Evolutionary conservation across 2,888 invertebrate species (phyloP).

Genomic region (Cepaea hortensis): DNA sequence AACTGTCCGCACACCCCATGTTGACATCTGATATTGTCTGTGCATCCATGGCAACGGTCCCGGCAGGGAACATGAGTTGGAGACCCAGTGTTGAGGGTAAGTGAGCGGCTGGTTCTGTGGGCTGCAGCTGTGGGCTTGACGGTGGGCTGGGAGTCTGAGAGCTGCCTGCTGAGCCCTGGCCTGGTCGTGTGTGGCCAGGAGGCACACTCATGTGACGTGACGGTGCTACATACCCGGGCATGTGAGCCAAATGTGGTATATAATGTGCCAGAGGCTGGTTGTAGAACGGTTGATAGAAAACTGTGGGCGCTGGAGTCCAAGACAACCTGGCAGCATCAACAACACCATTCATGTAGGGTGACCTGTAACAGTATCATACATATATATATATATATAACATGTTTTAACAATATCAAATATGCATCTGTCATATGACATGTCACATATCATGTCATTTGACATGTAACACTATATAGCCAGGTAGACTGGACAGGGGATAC

Average conservation of each 20-base stretch:
- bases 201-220: background rate
- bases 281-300: too few relatives aligned
- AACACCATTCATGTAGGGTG: conserved; percentile 30
- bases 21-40: conserved; percentile 24
- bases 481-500: too few relatives aligned
- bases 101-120: too few relatives aligned
- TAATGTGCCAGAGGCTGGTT: background rate
- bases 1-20: conserved; percentile 21
- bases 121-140: conserved; percentile 54
- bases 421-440: too few relatives aligned
- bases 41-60: conserved; percentile 2
- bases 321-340: background rate
- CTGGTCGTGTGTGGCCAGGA: conserved; percentile 16
- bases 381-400: too few relatives aligned
- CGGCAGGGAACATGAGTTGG: background rate
- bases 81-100: too few relatives aligned
- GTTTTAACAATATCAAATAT: too few relatives aligned
- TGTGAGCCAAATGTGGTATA: background rate
- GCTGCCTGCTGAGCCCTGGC: conserved; percentile 61
- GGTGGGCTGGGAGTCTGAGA: conserved; percentile 66
- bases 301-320: background rate
- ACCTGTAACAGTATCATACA: background rate
- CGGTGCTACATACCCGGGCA: background rate
- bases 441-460: too few relatives aligned
- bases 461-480: too few relatives aligned